Base-by-base conservation (phyloP, 1,140 invertebrate genomes). In the Aphis gossypii region DNA sequence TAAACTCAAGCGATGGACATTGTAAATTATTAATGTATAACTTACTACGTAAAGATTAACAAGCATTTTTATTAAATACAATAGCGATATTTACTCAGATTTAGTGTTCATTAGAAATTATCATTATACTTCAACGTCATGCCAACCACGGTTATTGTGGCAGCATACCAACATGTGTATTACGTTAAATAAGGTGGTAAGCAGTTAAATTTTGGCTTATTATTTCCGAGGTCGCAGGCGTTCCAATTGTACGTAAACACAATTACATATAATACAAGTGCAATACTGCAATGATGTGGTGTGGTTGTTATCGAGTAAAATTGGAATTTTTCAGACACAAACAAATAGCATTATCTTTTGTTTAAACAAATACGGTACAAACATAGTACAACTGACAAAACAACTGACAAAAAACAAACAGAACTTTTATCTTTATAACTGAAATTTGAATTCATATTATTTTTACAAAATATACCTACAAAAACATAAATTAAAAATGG, bases 161-260 rank as follows among this genome's bases (percentile, higher is more conserved):
- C 41, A 20, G 6, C 35, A 82, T 38, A 38, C 18, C 76, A 21
- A 38, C 20, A 25, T 86, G n/a, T 88, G 54, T 51, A 88, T 54
- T 54, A n/a, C 48, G 87, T 88, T 54, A 23, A 88, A 88, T 21
- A 88, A 25, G 41, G 46, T 88, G 48, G 68, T 90, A 92, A 20
- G 44, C 18, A 83, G 68, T 82, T 38, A 83, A 51, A 92, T 92
- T 92, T 92, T 48, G 46, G 41, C n/a, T 82, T 21, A 48, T 92
- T 92, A 48, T 84, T 51, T 35, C 11, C 68, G 68, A 83, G 76
- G 91, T 92, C 91, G 9, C 68, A 35, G 46, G 4, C 41, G 90
- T 76, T 68, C 8, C 30, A 46, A 91, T 82, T n/a, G 90, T 82
- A 44, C 60, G 20, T 68, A 46, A 91, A 68, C 18, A 84, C 18